A percentile compares a stretch with the other conserved stretches of the same genome.
Conservation (phyloP, 2,888 invertebrate genomes). For the Drosophila algonquin region DNA sequence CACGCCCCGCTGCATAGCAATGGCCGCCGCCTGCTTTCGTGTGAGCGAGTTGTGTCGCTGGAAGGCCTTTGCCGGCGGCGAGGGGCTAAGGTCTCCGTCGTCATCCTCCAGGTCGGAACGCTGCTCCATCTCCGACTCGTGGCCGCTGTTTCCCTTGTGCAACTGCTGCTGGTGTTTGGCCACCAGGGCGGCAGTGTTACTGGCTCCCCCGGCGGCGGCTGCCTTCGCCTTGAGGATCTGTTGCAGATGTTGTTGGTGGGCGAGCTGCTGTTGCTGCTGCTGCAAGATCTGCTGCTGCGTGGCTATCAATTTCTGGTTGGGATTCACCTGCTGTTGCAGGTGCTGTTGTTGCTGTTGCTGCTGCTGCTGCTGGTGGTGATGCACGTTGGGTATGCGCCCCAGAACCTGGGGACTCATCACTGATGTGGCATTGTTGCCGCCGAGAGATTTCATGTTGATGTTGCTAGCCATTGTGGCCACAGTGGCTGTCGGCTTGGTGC, state of each 20-base stretch:
- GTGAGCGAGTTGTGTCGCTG: constrained; percentile 87
- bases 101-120: constrained; percentile 82
- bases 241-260: constrained; percentile 81
- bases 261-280: constrained; percentile 80
- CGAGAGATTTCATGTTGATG: constrained; percentile 30
- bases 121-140: constrained; percentile 82
- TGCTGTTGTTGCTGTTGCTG: constrained; percentile 50
- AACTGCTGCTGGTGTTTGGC: constrained; percentile 80
- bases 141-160: constrained; percentile 60
- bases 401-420: constrained; percentile 68
- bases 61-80: constrained; percentile 85
- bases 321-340: constrained; percentile 76
- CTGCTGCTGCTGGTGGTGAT: constrained; percentile 68
- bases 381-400: constrained; percentile 74
- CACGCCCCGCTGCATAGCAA: constrained; percentile 85
- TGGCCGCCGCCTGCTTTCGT: constrained; percentile 86
- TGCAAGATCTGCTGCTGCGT: constrained; percentile 80
- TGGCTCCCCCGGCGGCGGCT: constrained; percentile 77
- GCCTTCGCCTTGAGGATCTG: constrained; percentile 82
- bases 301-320: constrained; percentile 81
- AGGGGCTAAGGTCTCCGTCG: constrained; percentile 84
- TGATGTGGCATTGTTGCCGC: constrained; percentile 33
- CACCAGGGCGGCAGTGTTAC: constrained; percentile 79
- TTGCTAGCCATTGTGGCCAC: constrained; percentile 28
- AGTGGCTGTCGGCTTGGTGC: constrained; percentile 18